Evolutionary conservation across 2,888 invertebrate species (phyloP), one percentile per base, ranked within the genome.

Genomic region (Drosophila kanekoi): DNA sequence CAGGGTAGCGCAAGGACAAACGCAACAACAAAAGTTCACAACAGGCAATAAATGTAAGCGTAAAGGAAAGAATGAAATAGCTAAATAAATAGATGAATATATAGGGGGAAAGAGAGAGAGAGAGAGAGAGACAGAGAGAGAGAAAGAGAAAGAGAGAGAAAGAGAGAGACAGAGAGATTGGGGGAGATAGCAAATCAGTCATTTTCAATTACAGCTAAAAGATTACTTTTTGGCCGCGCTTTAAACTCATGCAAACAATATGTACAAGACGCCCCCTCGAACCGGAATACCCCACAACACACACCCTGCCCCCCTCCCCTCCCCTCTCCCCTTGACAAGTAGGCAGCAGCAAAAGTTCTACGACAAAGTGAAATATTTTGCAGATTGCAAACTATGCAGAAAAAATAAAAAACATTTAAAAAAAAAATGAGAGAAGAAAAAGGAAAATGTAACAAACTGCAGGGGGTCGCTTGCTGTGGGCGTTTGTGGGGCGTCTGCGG

Each of bases 201-300:
- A 66, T 67, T 79, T 83, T 78, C 74, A 75, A 74, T 77, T 79
- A 72, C 72, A 65, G 72, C 65, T 66, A 73, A 82, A 67, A 77
- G 64, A 77, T 77, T 77, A 61, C 60, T 60, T 70, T 71, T 68
- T 72, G 16, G 53, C 32, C 20, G 18, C 57, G 69, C 54, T 70
- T 54, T 51, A 70, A 48, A 23, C 52, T 16, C 44, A 47, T 38
- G 38, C 49, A 49, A 44, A 53, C 57, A 51, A 56, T 54, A 62
- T 40, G 59, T 57, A 72, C 57, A 63, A 72, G 73, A 53, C 69
- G 48, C 56, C 52, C 56, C 63, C 71, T 51, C 59, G 23, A 20
- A 33, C 37, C 23, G 23, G 8, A 23, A 23, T 23, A 23, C 47
- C 14, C 23, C 32, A 8, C 16, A 37, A 1, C 59, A 18, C 10